phyloP scores from a whole-genome alignment of 1,140 invertebrate species.

The Rhagoletis zephyria region DNA sequence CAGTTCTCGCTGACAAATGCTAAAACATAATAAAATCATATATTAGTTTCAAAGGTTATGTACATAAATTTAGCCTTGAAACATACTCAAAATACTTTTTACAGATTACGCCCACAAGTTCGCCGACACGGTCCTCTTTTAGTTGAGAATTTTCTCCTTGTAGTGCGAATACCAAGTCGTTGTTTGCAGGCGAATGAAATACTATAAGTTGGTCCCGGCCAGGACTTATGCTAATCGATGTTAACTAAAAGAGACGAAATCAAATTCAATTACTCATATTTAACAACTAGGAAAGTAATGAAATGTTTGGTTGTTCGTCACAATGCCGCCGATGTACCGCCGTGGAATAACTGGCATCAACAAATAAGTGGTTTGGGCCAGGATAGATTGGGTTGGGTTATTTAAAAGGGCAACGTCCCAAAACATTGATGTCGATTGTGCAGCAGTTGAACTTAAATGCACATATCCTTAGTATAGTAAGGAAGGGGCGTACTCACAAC shows the following conservation, averaged over 20 bases:
- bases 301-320: too few relatives aligned
- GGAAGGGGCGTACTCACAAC: too few relatives aligned
- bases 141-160: conserved; percentile 65
- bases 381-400: too few relatives aligned
- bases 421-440: too few relatives aligned
- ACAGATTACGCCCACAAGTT: conserved; percentile 88
- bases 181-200: conserved; percentile 90
- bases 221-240: conserved; percentile 86
- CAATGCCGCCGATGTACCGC: too few relatives aligned
- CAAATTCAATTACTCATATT: too few relatives aligned
- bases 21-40: conserved; percentile 53
- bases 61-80: not conserved
- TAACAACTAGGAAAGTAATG: too few relatives aligned
- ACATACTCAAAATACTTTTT: conserved; percentile 84
- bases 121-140: conserved; percentile 86
- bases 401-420: too few relatives aligned
- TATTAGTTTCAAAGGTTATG: not conserved
- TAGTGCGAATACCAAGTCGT: conserved; percentile 89
- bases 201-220: conserved; percentile 91
- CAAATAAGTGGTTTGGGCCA: too few relatives aligned
- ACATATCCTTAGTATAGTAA: too few relatives aligned
- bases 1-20: conserved; percentile 66
- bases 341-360: too few relatives aligned
- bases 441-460: too few relatives aligned
- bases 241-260: conserved; percentile 75